phyloP scores from a whole-genome alignment of 2,888 invertebrate species.

The Drosophila nigritarsus region DNA sequence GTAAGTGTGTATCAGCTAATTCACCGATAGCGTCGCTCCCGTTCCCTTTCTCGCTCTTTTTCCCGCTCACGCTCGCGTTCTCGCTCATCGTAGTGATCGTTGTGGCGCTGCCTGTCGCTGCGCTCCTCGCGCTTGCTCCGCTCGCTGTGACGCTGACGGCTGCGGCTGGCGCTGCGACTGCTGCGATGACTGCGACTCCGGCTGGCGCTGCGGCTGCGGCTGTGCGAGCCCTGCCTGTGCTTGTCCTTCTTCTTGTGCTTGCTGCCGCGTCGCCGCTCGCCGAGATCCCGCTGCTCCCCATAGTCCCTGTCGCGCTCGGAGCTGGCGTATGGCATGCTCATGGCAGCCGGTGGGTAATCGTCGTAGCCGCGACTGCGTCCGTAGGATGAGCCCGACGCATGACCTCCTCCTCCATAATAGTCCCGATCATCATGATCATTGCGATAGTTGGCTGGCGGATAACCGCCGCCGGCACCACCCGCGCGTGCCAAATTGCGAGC shows the following conservation, averaged over 20 bases:
- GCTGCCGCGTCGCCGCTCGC: constrained; percentile 71
- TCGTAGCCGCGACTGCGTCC: constrained; percentile 69
- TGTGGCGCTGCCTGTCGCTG: constrained; percentile 52
- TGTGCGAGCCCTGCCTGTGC: constrained; percentile 81
- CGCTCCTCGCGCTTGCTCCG: constrained; percentile 68
- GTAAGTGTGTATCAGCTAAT: constrained; percentile 17
- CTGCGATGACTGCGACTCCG: constrained; percentile 53
- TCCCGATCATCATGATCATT: constrained; percentile 83
- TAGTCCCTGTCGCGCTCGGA: constrained; percentile 64
- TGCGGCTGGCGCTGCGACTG: constrained; percentile 71
- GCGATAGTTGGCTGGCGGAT: constrained; percentile 68
- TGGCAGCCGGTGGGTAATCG: constrained; percentile 62
- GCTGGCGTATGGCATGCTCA: constrained; percentile 35
- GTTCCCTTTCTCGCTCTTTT: constrained; percentile 32
- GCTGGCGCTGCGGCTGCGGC: constrained; percentile 78
- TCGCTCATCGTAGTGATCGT: constrained; percentile 59
- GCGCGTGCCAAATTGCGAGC: constrained; percentile 38
- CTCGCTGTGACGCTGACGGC: constrained; percentile 59
- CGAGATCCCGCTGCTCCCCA: constrained; percentile 28
- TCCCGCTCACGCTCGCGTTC: constrained; percentile 39
- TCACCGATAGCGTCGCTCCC: constrained; percentile 75
- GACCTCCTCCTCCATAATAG: constrained; percentile 56
- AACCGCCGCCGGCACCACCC: constrained; percentile 72
- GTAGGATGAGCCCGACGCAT: constrained; percentile 66
- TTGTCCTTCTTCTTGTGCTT: constrained; percentile 84